A percentile compares a stretch with the other conserved stretches of the same genome.
Conservation (phyloP, 1,140 invertebrate genomes). For the Goniozus legneri region DNA sequence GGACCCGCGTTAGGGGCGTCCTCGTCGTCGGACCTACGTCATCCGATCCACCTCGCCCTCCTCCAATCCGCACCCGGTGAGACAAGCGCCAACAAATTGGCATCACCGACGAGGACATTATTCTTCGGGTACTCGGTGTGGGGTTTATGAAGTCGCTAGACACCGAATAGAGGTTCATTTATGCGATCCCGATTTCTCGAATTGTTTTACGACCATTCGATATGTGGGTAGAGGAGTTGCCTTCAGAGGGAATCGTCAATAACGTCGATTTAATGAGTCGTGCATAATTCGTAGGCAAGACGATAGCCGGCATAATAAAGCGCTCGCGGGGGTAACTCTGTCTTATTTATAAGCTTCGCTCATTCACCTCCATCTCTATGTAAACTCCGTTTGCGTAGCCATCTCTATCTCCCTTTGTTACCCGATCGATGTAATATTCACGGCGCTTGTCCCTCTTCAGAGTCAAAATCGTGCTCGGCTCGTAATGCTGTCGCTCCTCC, state of each 20-base stretch:
- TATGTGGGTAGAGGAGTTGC: no score
- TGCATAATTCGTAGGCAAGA: no score
- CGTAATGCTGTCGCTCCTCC: background rate
- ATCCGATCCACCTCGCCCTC: slow-evolving; percentile 9
- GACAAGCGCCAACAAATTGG: slow-evolving; percentile 33
- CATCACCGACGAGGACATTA: no score
- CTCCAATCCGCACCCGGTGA: no score
- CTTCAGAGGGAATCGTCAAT: no score
- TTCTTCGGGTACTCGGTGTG: no score
- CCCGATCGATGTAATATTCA: slow-evolving; percentile 13
- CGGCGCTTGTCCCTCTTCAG: background rate
- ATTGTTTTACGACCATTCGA: no score
- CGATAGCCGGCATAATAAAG: slow-evolving; percentile 10
- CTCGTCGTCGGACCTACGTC: slow-evolving; percentile 19
- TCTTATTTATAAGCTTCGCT: background rate
- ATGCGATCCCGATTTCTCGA: no score
- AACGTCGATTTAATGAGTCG: no score
- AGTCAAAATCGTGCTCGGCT: background rate
- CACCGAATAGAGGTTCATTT: no score
- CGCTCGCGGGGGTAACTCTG: background rate
- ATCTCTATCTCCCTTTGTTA: background rate
- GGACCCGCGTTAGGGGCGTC: slow-evolving; percentile 31
- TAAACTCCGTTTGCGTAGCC: slow-evolving; percentile 3
- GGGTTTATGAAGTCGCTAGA: no score
- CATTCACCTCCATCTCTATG: slow-evolving; percentile 1